These are phyloP conservation scores for Sanderia malayensis DNA, from an alignment of 30 jellyfish, hydroid and myxozoan species.

Conservation along the genomic window DNA sequence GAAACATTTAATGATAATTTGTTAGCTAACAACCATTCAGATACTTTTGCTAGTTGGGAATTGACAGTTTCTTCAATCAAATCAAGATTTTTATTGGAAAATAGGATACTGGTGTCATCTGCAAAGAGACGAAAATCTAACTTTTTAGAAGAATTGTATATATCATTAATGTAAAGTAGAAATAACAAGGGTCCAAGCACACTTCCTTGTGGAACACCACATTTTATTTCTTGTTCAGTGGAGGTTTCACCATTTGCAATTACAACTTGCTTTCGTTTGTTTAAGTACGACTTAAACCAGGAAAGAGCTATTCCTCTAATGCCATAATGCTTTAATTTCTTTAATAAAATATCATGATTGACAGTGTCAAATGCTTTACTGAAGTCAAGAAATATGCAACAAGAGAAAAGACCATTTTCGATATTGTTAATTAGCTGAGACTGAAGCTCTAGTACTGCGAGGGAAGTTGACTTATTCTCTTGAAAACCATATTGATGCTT, in stretches of 20 bases:
- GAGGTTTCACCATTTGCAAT: constrained; percentile 22
- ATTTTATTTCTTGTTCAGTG: constrained; percentile 17
- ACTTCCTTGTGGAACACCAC: constrained; percentile 44
- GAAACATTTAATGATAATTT: constrained; percentile 31
- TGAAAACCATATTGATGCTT: constrained; percentile 29
- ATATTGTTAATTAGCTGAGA: constrained; percentile 20
- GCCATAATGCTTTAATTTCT: constrained; percentile 7
- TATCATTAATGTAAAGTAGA: constrained; percentile 33
- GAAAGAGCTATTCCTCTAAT: constrained; percentile 16
- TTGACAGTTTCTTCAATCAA: constrained; percentile 11
- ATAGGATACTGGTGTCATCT: constrained; percentile 13
- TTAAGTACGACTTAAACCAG: constrained; percentile 9
- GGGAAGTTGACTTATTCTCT: constrained; percentile 10
- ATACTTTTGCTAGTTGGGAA: constrained; percentile 16
- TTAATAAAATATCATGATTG: background rate
- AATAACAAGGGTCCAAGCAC: constrained; percentile 53
- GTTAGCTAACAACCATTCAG: constrained; percentile 29
- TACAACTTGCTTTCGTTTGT: constrained; percentile 5
- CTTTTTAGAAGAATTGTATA: constrained; percentile 18
- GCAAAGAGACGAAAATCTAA: constrained; percentile 33
- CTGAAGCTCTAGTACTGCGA: background rate
- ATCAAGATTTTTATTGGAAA: constrained; percentile 14
- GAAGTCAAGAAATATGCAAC: constrained; percentile 21
- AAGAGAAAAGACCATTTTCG: constrained; percentile 43
- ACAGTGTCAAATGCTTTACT: constrained; percentile 20